Conservation (phyloP, 1,140 invertebrate genomes). For the Microplitis demolitor region DNA sequence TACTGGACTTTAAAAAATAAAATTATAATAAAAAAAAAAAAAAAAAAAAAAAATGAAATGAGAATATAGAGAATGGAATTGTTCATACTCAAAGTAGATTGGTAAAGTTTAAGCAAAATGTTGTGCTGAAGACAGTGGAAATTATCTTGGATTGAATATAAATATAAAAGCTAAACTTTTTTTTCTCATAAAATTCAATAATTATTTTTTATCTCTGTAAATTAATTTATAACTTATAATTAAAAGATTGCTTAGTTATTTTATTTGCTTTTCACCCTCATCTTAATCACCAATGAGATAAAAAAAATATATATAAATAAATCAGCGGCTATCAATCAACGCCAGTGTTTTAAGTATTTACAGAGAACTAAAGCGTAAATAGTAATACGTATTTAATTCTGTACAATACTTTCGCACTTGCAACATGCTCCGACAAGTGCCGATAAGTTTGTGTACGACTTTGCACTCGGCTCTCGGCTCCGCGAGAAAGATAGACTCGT, state of each 20-base stretch:
- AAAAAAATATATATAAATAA: slow-evolving; percentile 7
- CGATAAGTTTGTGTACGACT: slow-evolving; percentile 19
- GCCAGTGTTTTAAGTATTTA: not conserved
- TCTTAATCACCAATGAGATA: too few relatives aligned
- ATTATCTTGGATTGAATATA: not conserved
- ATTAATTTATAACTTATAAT: not conserved
- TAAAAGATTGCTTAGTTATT: not conserved
- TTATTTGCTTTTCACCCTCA: too few relatives aligned
- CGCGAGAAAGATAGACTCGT: not conserved
- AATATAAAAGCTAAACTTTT: not conserved
- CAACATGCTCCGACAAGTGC: not conserved
- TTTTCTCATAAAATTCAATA: not conserved
- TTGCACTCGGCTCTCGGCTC: slow-evolving; percentile 8
- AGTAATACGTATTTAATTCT: not conserved
- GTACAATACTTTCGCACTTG: too few relatives aligned
- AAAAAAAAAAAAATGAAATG: slow-evolving; percentile 1
- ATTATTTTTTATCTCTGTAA: not conserved
- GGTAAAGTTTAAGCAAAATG: slow-evolving; percentile 46
- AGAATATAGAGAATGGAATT: slow-evolving; percentile 23
- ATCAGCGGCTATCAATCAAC: slow-evolving; percentile 16
- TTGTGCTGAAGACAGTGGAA: not conserved
- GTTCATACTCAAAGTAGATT: slow-evolving; percentile 28
- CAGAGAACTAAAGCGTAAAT: too few relatives aligned
- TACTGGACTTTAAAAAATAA: not conserved
- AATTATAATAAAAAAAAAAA: not conserved